Conservation (phyloP, 2,888 invertebrate genomes). For the Heliconius ethilla region DNA sequence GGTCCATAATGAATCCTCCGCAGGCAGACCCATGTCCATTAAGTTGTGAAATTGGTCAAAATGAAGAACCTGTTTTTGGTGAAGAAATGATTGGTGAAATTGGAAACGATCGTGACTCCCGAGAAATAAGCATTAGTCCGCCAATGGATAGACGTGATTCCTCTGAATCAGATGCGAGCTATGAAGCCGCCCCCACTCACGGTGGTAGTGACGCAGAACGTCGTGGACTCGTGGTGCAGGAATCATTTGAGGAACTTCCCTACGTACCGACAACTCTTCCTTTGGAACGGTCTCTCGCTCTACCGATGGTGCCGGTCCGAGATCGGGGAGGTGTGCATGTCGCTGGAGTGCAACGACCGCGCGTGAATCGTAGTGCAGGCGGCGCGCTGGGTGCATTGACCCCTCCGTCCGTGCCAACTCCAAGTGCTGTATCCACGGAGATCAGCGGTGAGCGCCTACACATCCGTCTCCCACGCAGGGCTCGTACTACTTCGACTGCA, state of each 20-base stretch:
- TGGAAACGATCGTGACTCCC: conserved; percentile 35
- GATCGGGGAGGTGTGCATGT: conserved; percentile 68
- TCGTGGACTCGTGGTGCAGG: conserved; percentile 86
- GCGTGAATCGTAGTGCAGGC: conserved; percentile 87
- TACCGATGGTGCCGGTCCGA: conserved; percentile 89
- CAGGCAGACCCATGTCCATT: conserved; percentile 35
- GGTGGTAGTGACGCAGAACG: conserved; percentile 85
- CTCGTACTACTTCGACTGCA: conserved; percentile 62
- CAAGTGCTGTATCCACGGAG: conserved; percentile 49
- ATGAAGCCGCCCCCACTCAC: conserved; percentile 75
- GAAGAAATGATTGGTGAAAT: conserved; percentile 33
- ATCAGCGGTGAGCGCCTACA: conserved; percentile 69
- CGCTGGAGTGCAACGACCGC: conserved; percentile 80
- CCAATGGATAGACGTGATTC: conserved; percentile 68
- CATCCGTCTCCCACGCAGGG: conserved; percentile 65
- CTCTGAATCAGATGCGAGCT: conserved; percentile 88
- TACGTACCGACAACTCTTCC: conserved; percentile 95
- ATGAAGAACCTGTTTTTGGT: neutral
- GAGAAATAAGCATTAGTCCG: conserved; percentile 46
- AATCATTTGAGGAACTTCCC: conserved; percentile 93
- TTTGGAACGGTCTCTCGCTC: conserved; percentile 89
- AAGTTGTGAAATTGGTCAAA: conserved; percentile 31
- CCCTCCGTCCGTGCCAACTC: conserved; percentile 54
- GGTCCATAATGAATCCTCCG: conserved; percentile 38
- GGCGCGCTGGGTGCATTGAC: conserved; percentile 66